These are phyloP conservation scores for Sitophilus oryzae DNA, from an alignment of 1,140 invertebrate genomes.

Conservation along the genomic window DNA sequence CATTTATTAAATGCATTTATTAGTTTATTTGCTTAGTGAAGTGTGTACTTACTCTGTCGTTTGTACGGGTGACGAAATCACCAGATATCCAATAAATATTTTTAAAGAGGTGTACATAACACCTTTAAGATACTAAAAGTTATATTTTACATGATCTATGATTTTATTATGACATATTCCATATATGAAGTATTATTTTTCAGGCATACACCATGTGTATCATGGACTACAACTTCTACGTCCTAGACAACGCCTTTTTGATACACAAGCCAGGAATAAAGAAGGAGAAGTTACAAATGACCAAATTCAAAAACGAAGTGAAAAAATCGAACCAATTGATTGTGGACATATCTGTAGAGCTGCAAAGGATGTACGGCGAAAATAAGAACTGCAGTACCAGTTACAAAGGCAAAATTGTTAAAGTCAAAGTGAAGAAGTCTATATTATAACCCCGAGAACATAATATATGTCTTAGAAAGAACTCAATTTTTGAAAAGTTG, in stretches of 20 bases:
- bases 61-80: too few species aligned
- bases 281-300: conserved; percentile 26
- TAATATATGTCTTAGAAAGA: too few species aligned
- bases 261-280: conserved; percentile 83
- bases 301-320: conserved; percentile 14
- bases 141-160: background rate
- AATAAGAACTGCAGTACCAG: conserved; percentile 2
- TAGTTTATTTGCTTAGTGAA: too few species aligned
- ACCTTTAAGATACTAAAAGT: background rate
- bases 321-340: conserved; percentile 11
- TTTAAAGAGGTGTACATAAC: too few species aligned
- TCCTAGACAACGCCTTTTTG: conserved; percentile 81
- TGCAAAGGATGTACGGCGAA: conserved; percentile 18
- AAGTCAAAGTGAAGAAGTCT: too few species aligned
- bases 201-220: conserved; percentile 80
- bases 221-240: conserved; percentile 80
- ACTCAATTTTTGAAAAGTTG: too few species aligned
- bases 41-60: too few species aligned
- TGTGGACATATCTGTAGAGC: conserved; percentile 5
- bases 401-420: too few species aligned
- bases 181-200: conserved; percentile 7
- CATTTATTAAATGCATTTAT: too few species aligned
- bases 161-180: background rate
- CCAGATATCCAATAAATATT: too few species aligned
- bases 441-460: too few species aligned